Base-by-base conservation (phyloP, 2,113 vertebrate species). In the Symphodus melops region DNA sequence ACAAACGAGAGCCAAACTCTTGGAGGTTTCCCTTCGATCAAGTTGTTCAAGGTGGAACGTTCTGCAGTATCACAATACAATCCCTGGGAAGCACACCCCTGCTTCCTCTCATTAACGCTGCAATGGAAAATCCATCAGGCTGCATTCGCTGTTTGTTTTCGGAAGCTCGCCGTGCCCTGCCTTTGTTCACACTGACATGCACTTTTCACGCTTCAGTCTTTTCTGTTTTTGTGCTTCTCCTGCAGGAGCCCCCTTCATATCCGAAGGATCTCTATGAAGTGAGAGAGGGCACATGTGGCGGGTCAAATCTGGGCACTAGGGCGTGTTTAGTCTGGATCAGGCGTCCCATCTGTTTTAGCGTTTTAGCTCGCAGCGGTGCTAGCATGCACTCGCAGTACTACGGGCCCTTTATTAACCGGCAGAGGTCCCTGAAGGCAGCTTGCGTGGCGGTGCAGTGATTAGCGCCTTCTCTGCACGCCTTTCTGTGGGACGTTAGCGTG, bases 101-200 rank as follows among this genome's bases (percentile, higher is more conserved):
- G 82, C 88, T 93, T 93, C 92, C 92, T 91, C 88, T 93, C 92
- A 93, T 93, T 92, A 93, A 92, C 82, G 65, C 87, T 79, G 85
- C 81, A 52, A 92, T 92, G 90, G 92, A 92, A 93, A 93, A 93
- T 88, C 89, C 90, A 93, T 92, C 88, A 90, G 91, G 80, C 81
- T 75, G 61, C 48, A 84, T 86, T 90, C 49, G 28, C 85, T 90
- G 90, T 92, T 92, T 93, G 90, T 92, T 92, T 92, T 91, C 77
- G 87, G 88, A 92, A 92, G 82, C 88, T 78, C 74, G 82, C 88
- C 81, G 59, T 84, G 78, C 91, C 89, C 86, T 91, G 72, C 81
- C 86, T 92, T 92, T 92, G 89, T 92, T 90, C 84, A 74, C 82
- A 74, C 78, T 85, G 80, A 86, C 79, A 86, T 90, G 83, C 72